Evolutionary conservation across 2,797 vertebrate genomes (phyloP).

Genomic region (Micropoecilia bifurca): DNA sequence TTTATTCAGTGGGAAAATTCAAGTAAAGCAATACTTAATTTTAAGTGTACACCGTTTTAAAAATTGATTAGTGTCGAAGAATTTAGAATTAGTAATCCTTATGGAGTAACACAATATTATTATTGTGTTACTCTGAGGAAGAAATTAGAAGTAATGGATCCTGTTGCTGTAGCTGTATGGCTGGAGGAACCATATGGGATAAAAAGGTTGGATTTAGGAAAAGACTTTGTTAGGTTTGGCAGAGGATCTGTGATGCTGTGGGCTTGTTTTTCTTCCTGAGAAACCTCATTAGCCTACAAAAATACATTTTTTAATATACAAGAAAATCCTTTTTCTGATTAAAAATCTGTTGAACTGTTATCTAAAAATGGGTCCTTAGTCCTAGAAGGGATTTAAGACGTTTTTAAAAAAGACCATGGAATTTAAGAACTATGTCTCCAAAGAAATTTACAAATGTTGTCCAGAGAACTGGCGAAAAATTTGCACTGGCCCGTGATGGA

Average conservation of each 20-base stretch:
- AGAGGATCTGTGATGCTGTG: background rate
- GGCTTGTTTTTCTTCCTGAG: background rate
- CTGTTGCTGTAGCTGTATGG: background rate
- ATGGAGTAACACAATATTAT: too few species aligned
- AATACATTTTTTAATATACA: background rate
- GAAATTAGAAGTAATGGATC: background rate
- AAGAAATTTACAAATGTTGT: too few species aligned
- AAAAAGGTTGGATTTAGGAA: background rate
- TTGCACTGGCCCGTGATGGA: too few species aligned
- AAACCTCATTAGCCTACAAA: background rate
- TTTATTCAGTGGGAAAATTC: background rate
- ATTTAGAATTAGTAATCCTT: background rate
- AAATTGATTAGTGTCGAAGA: background rate
- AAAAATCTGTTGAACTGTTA: background rate
- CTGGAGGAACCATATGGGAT: background rate
- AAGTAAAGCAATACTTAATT: background rate
- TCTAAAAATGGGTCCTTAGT: background rate
- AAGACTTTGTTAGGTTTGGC: background rate
- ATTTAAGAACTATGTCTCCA: too few species aligned
- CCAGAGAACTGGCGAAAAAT: too few species aligned
- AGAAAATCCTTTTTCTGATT: background rate
- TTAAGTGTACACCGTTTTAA: background rate
- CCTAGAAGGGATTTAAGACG: too few species aligned
- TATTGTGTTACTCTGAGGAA: background rate
- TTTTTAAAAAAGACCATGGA: too few species aligned